Percentiles rank a stretch among this genome's conserved stretches.
Conservation (phyloP, 1,140 invertebrate species). For the Brachionus plicatilis region DNA sequence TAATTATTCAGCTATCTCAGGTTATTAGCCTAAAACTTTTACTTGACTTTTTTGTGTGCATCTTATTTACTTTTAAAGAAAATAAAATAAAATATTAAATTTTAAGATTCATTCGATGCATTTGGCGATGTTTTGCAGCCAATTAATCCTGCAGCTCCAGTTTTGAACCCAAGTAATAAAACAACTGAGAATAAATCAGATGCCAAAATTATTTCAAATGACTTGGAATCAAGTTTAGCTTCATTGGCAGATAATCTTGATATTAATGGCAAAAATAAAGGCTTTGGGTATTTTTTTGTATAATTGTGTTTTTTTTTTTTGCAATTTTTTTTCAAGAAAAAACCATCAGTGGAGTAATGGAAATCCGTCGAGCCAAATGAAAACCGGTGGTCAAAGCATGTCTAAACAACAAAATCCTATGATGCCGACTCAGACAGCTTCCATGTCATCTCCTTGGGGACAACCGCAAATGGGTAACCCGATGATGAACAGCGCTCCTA, state of each 20-base stretch:
- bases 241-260: constrained; percentile 37
- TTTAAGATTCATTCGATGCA: constrained; percentile 28
- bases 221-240: constrained; percentile 35
- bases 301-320: neutral
- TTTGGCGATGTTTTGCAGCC: constrained; percentile 37
- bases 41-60: neutral
- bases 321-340: neutral
- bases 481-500: neutral
- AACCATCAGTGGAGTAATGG: neutral
- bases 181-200: neutral
- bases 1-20: constrained; percentile 23
- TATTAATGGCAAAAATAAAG: constrained; percentile 30
- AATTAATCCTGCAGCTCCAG: neutral
- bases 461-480: neutral
- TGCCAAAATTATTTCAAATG: constrained; percentile 18
- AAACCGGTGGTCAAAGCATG: constrained; percentile 17
- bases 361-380: neutral
- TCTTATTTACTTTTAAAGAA: too few species aligned
- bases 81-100: neutral
- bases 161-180: neutral
- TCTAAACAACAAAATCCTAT: neutral
- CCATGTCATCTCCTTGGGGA: neutral
- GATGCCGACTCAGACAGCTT: neutral
- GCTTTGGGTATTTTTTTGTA: constrained; percentile 10
- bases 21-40: neutral